A percentile compares a stretch with the other conserved stretches of the same genome.
phyloP scores from a whole-genome alignment of 37 sponge, comb jelly and placozoan species.

The Crambe crambe region DNA sequence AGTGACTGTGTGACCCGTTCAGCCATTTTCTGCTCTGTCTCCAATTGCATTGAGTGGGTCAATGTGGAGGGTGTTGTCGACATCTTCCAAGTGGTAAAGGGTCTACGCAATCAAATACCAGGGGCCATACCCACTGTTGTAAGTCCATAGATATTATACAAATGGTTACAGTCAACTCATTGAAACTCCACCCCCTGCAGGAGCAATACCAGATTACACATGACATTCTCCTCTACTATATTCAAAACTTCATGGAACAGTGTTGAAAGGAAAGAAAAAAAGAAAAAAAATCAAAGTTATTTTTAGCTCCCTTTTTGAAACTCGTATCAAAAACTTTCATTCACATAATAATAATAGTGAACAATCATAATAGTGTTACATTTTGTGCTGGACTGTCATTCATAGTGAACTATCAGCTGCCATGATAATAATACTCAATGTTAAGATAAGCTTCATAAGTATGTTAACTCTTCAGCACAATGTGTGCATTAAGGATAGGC shows the following conservation, averaged over 20 bases:
- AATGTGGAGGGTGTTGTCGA: conserved; percentile 81
- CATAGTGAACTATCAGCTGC: too few relatives aligned
- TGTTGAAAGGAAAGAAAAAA: background rate
- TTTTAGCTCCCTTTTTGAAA: background rate
- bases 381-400: too few relatives aligned
- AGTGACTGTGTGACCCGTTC: conserved; percentile 76
- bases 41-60: conserved; percentile 61
- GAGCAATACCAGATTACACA: conserved; percentile 38
- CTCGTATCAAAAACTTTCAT: background rate
- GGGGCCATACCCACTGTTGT: conserved; percentile 70
- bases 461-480: too few relatives aligned
- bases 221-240: conserved; percentile 21
- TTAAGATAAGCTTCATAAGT: background rate
- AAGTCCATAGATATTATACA: background rate
- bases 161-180: background rate
- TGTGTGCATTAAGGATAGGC: too few relatives aligned
- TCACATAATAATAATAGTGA: background rate
- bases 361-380: too few relatives aligned
- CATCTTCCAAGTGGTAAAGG: conserved; percentile 74
- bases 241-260: background rate
- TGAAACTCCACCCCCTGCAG: conserved; percentile 1
- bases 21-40: conserved; percentile 73
- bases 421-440: background rate
- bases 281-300: too few relatives aligned
- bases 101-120: conserved; percentile 60